phyloP scores from a whole-genome alignment of 2,113 vertebrate genomes.

The Amazona vittata region DNA sequence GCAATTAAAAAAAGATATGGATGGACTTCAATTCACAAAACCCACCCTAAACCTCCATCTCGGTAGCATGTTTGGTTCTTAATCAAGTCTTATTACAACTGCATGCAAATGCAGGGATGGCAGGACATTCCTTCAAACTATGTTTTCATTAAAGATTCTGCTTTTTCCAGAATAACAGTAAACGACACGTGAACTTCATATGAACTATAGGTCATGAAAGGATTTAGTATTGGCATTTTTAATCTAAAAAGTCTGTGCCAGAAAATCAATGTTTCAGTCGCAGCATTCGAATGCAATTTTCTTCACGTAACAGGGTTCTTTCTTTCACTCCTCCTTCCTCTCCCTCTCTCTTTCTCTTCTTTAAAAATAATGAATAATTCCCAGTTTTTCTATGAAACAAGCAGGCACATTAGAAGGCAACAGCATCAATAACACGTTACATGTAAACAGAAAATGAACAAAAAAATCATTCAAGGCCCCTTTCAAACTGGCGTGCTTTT shows the following conservation, averaged over 20 bases:
- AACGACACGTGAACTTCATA: slow-evolving; percentile 97
- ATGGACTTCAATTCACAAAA: slow-evolving; percentile 66
- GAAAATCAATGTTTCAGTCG: slow-evolving; percentile 92
- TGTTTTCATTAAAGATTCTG: slow-evolving; percentile 89
- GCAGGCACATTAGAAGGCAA: slow-evolving; percentile 82
- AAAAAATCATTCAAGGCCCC: slow-evolving; percentile 87
- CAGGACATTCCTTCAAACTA: slow-evolving; percentile 81
- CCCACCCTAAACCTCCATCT: slow-evolving; percentile 16
- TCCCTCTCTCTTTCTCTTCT: slow-evolving; percentile 53
- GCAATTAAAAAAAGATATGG: slow-evolving; percentile 70
- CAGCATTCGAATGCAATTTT: slow-evolving; percentile 84
- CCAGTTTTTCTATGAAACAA: slow-evolving; percentile 85
- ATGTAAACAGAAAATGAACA: slow-evolving; percentile 90
- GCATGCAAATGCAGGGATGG: slow-evolving; percentile 76
- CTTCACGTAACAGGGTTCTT: slow-evolving; percentile 79
- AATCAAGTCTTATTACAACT: slow-evolving; percentile 75
- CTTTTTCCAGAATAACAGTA: slow-evolving; percentile 91
- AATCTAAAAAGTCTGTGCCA: slow-evolving; percentile 92
- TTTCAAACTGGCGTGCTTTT: slow-evolving; percentile 86
- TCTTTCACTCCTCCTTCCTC: slow-evolving; percentile 73
- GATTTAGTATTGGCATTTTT: slow-evolving; percentile 98
- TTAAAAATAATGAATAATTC: slow-evolving; percentile 84
- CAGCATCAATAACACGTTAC: slow-evolving; percentile 86
- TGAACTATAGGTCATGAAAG: slow-evolving; percentile 92
- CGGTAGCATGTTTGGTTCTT: slow-evolving; percentile 56